Evolutionary conservation across 2,888 invertebrate species (phyloP), one percentile per base, ranked within the genome.

Genomic region (Bembecia ichneumoniformis): DNA sequence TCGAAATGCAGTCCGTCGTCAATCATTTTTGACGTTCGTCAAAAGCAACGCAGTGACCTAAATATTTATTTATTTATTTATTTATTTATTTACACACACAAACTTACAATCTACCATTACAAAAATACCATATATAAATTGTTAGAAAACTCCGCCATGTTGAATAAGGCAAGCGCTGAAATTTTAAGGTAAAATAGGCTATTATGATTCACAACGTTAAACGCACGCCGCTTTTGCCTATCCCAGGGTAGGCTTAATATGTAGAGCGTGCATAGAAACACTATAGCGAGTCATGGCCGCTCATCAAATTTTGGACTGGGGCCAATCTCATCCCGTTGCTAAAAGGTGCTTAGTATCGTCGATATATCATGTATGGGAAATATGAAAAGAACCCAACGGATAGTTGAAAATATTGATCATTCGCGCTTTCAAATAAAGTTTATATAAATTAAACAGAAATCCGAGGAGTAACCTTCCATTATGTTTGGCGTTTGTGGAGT

Each of bases 291-390:
- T 44, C 44, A 44, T 17, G 44, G 15, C 44, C 44, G 44, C 51
- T 52, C 52, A 52, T 49, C 47, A 47, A 17, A 16, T 36, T 36
- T 52, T 63, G 62, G 62, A 61, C 14, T 40, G 5, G 1, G 15
- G 58, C 62, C 61, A 62, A 61, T 51, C 61, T 62, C 60, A 57
- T 60, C 62, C 58, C 47, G 52, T 48, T 44, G 51, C 59, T 60
- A 57, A 61, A 61, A 62, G 57, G 58, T 60, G 58, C 61, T 62
- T 60, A 61, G 55, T 58, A 59, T 55, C 55, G 55, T 54, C 57
- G 55, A 58, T 63, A 60, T 58, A 61, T 60, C 57, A 59, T 52
- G 48, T 36, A 48, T 48, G 47, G 48, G 35, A 50, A 49, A 47
- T 48, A 47, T 52, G 50, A 46, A 52, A 46, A 45, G 13, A 40